Conservation (phyloP, 2,797 vertebrate species). For the Crax fasciolata region DNA sequence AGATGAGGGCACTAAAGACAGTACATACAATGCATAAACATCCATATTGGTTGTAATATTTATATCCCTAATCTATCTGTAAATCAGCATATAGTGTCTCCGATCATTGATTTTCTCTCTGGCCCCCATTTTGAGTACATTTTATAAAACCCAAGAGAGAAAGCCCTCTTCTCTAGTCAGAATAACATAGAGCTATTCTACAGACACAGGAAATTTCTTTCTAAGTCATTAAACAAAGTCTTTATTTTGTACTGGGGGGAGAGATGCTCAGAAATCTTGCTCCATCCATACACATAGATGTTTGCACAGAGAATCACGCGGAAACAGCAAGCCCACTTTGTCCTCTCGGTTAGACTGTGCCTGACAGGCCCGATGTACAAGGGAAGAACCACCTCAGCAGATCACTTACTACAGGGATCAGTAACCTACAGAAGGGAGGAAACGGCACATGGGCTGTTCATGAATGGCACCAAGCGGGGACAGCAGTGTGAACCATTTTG, state of each 20-base stretch:
- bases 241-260: neutral
- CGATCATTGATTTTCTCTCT: neutral
- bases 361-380: neutral
- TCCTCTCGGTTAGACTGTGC: neutral
- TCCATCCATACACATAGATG: neutral
- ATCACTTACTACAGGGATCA: neutral
- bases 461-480: neutral
- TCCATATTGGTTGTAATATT: neutral
- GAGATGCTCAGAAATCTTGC: neutral
- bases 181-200: neutral
- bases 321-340: neutral
- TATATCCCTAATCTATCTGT: conserved; percentile 3
- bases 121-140: neutral
- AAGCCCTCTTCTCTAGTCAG: neutral
- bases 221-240: neutral
- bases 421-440: neutral
- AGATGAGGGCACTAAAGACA: neutral
- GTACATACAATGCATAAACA: neutral
- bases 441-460: neutral
- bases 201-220: neutral
- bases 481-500: neutral
- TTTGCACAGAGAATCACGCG: accelerated
- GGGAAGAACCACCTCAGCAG: neutral
- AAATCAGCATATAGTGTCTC: conserved; percentile 1
- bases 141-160: conserved; percentile 33